These are phyloP conservation scores for Protosalanx chinensis DNA, from an alignment of 2,797 vertebrate genomes.

Conservation along the genomic window DNA sequence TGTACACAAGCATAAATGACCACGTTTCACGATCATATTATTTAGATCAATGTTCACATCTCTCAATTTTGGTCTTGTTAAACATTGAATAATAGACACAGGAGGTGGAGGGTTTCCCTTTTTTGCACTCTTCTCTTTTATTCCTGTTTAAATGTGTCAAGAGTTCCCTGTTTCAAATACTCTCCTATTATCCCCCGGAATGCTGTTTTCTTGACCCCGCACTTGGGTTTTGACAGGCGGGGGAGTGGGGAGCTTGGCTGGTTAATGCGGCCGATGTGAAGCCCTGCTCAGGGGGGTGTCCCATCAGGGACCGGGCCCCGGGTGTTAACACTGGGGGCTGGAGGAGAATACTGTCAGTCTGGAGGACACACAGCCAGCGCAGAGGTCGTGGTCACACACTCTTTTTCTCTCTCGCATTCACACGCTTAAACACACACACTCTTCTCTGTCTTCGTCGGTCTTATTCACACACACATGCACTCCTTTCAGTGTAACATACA, in stretches of 20 bases:
- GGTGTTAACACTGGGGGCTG: conserved; percentile 49
- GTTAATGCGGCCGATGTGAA: conserved; percentile 49
- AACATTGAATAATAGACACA: background rate
- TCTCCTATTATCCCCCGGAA: conserved; percentile 61
- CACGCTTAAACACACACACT: conserved; percentile 28
- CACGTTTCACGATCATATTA: too few species aligned
- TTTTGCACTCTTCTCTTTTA: conserved; percentile 8
- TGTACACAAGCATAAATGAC: too few species aligned
- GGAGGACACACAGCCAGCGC: conserved; percentile 51
- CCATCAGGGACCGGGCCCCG: conserved; percentile 39
- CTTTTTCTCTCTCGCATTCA: conserved; percentile 29
- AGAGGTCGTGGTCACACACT: background rate
- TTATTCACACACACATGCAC: conserved; percentile 26
- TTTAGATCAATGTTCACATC: background rate
- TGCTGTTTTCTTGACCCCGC: conserved; percentile 62
- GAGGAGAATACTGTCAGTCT: conserved; percentile 57
- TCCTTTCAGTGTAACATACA: conserved; percentile 27
- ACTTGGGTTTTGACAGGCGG: conserved; percentile 62
- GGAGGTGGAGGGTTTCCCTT: too few species aligned
- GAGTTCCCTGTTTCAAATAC: conserved; percentile 60
- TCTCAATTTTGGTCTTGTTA: background rate
- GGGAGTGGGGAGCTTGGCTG: conserved; percentile 43
- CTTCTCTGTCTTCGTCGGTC: background rate
- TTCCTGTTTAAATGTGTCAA: conserved; percentile 57
- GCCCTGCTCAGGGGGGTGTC: conserved; percentile 17